phyloP scores from a whole-genome alignment of 2,113 vertebrate genomes.

The Empidonax traillii region DNA sequence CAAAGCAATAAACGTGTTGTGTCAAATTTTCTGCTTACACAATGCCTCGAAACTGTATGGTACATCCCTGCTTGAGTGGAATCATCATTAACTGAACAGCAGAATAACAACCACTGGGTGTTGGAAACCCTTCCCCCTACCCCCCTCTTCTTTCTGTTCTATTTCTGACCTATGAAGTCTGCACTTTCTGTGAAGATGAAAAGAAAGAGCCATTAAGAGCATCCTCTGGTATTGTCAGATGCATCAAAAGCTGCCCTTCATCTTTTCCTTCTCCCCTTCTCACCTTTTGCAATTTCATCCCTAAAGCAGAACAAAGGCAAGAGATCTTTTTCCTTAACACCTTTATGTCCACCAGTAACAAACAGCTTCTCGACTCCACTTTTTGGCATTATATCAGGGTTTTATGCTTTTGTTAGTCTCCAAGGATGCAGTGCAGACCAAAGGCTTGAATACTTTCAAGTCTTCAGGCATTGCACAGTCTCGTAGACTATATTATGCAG shows the following conservation, averaged over 20 bases:
- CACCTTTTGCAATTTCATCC: neutral
- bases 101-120: neutral
- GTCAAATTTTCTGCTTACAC: neutral
- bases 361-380: neutral
- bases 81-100: neutral
- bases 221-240: neutral
- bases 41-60: rapidly evolving
- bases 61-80: neutral
- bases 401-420: neutral
- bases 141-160: neutral
- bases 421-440: neutral
- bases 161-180: neutral
- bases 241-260: neutral
- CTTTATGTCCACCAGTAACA: neutral
- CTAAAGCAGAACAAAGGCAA: neutral
- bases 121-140: neutral
- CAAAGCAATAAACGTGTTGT: neutral
- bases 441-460: neutral
- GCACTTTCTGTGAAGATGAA: neutral
- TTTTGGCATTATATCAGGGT: neutral
- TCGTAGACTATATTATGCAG: neutral
- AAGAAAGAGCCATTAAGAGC: neutral
- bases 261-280: neutral
- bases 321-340: neutral
- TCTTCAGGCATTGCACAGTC: neutral